Conservation (phyloP, 2,113 vertebrate species). For the Fregetta grallaria region DNA sequence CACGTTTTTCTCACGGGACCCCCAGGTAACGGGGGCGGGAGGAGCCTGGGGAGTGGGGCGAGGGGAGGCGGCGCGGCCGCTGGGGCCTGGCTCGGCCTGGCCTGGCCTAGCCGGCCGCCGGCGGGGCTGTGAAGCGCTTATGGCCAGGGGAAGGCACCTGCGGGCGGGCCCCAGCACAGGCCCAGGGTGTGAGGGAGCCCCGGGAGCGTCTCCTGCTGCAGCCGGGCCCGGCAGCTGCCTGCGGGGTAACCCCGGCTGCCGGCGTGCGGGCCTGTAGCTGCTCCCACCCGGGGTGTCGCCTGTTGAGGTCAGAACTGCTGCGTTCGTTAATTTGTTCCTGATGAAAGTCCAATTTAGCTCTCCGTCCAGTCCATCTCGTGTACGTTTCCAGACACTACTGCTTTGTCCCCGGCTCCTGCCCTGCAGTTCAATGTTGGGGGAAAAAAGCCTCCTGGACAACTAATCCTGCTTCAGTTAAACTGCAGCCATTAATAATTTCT, state of each 20-base stretch:
- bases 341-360: accelerated
- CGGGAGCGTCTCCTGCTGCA: not conserved
- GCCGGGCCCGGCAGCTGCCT: not conserved
- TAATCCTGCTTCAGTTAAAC: not conserved
- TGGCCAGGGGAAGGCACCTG: not conserved
- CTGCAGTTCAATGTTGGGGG: not conserved
- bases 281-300: accelerated
- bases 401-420: not conserved
- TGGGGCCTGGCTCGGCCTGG: no score
- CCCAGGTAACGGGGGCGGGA: slow-evolving; percentile 80
- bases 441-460: accelerated
- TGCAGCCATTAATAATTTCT: not conserved
- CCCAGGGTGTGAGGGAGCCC: no score
- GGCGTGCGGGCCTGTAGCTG: not conserved
- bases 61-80: accelerated
- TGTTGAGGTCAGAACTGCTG: not conserved
- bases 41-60: not conserved
- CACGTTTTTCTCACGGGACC: slow-evolving; percentile 91
- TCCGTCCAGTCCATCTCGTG: accelerated
- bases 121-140: no score
- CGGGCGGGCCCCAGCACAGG: no score
- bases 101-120: no score
- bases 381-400: accelerated
- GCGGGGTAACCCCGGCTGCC: not conserved
- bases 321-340: not conserved